Conservation (phyloP, 2,113 vertebrate genomes). For the Condylura cristata region DNA sequence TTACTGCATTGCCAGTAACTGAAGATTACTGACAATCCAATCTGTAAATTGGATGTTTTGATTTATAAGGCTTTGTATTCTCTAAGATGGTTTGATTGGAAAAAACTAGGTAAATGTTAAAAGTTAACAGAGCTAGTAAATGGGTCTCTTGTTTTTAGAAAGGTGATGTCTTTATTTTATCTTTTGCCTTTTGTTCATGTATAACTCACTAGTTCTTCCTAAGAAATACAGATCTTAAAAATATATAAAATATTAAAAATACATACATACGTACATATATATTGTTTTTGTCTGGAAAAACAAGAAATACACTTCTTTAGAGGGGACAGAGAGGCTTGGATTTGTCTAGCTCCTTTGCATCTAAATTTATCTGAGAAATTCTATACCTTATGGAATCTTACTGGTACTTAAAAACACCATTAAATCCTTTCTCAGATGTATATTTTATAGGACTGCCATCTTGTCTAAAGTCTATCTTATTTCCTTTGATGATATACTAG, state of each 20-base stretch:
- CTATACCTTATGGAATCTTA: not conserved
- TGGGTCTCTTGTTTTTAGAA: slow-evolving; percentile 29
- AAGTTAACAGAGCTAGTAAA: slow-evolving; percentile 25
- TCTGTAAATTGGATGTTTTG: not conserved
- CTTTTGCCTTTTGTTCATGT: slow-evolving; percentile 3
- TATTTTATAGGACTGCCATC: not conserved
- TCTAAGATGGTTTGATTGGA: slow-evolving; percentile 30
- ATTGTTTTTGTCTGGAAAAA: too few relatives aligned
- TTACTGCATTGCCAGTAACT: not conserved
- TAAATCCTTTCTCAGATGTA: slow-evolving; percentile 4
- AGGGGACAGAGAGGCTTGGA: not conserved
- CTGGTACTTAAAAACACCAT: slow-evolving; percentile 11
- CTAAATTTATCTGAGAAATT: slow-evolving; percentile 52
- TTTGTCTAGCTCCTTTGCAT: slow-evolving; percentile 33
- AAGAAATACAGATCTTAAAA: slow-evolving; percentile 3
- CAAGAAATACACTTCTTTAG: not conserved
- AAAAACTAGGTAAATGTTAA: slow-evolving; percentile 8
- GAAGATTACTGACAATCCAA: too few relatives aligned
- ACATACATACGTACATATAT: too few relatives aligned
- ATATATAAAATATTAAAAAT: too few relatives aligned
- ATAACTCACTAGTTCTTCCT: not conserved
- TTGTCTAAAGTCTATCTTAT: slow-evolving; percentile 25
- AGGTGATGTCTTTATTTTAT: slow-evolving; percentile 45
- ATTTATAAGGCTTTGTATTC: slow-evolving; percentile 42
- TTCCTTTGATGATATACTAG: not conserved